Percentiles rank a stretch among this genome's conserved stretches.
phyloP scores from a whole-genome alignment of 2,113 vertebrate species.

The Elachura formosa region DNA sequence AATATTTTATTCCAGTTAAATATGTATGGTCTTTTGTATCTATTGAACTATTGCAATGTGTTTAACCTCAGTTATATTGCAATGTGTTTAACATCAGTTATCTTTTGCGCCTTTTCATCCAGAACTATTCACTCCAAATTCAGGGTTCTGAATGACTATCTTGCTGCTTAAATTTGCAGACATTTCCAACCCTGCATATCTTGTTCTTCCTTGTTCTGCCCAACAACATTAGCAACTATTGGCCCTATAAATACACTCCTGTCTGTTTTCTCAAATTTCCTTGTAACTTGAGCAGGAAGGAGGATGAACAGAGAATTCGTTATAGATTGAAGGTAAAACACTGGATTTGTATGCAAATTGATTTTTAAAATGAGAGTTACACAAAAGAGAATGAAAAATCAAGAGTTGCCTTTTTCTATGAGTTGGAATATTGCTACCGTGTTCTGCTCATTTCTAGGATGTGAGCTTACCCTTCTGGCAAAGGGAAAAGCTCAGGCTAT shows the following conservation, averaged over 20 bases:
- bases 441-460: background rate
- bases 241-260: background rate
- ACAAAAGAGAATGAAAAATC: background rate
- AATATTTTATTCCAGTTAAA: background rate
- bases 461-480: background rate
- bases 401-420: background rate
- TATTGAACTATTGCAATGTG: background rate
- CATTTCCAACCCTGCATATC: background rate
- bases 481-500: fast-evolving
- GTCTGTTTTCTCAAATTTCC: background rate
- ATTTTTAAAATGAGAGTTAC: background rate
- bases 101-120: background rate
- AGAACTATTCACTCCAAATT: background rate
- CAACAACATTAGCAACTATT: background rate
- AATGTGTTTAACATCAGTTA: background rate
- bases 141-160: background rate
- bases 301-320: background rate
- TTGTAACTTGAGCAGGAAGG: background rate
- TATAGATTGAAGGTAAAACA: background rate
- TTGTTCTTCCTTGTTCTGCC: background rate
- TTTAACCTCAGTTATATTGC: background rate
- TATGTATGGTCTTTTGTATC: fast-evolving
- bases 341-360: background rate
- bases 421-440: background rate
- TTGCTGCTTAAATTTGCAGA: background rate